Base-by-base conservation (phyloP, 2,797 vertebrate genomes). In the Pempheris klunzingeri region DNA sequence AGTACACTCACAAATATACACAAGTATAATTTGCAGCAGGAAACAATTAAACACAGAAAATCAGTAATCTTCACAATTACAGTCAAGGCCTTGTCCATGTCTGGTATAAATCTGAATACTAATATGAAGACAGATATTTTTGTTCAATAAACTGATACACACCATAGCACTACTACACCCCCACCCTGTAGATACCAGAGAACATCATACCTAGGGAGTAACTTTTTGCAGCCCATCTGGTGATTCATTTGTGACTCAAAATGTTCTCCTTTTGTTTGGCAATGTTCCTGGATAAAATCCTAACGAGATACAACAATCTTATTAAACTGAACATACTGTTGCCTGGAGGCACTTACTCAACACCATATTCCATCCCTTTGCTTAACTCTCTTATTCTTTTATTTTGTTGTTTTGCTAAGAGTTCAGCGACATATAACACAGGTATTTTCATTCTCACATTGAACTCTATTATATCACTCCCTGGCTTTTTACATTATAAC, bases 231-330 rank as follows among this genome's bases (percentile, higher is more conserved):
- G 28, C 32, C 44, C 57, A 44, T 59, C 36, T 71, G 50, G 44
- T 66, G 59, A 81, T 69, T 77, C 14, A 74, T 80, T 80, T 69
- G n/a, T 38, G 41, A 34, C 20, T 63, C 5, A 30, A 26, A 74
- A 36, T 47, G 68, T 53, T 73, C 24, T 73, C 74, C 44, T 43
- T 77, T 72, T 67, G 13, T 82, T 71, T 83, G 78, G 61, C 61
- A 78, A 11, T 53, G 64, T 70, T 72, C 63, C 59, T 62, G 7
- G 39, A 62, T 22, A 74, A 65, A 32, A 60, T 68, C 73, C 63
- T 74, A 73, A 86, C 78, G 70, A 83, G 70, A 85, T 20, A 72
- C 47, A 87, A 80, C 69, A 84, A 74, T 78, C 78, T 78, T 78
- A 80, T 86, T 81, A 79, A 83, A 83, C 41, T n/a, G 13, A 79